Evolutionary conservation across 1,140 invertebrate genomes (phyloP), one percentile per base, ranked within the genome.

Genomic region (Plectus sambesii): DNA sequence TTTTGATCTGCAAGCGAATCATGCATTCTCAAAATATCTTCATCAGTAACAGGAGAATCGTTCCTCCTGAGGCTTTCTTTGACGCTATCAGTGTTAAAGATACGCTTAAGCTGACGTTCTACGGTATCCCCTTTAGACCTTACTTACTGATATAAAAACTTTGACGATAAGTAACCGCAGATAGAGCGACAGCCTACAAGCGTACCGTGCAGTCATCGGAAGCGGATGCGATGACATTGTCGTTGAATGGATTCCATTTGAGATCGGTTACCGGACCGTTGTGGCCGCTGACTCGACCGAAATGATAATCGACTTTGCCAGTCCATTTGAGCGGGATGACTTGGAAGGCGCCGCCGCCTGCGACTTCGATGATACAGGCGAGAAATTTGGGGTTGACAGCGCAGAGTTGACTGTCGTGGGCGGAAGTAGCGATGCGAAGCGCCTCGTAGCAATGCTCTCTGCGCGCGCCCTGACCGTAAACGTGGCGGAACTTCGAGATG

Each of bases 331-430:
- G 80, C 33, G 90, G 88, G 58, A 96, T 75, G 47, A 96, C 89
- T 63, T 96, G 84, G 74, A 98, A 98, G 50, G 90, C 87, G 52
- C 30, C 30, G 17, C 92, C 92, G 46, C 92, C 92, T 39, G 88
- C 90, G 35, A 86, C 88, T 73, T 98, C 92, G 39, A 92, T 89
- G 70, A 97, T 92, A 63, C 96, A 87, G 51, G 92, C 92, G 55
- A 97, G 74, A 74, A 93, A 97, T 74, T 97, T 98, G 23, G 90
- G 88, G 75, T 97, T 98, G 54, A 96, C 89, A 54, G 86, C 83
- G 78, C 89, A 96, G 72, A 94, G 96, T 49, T 85, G 90, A 39
- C 87, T 90, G 72, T 97, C 92, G 71, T 85, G 83, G 30, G 39
- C 8, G 12, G 39, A 40, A 71, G 93, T 93, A 22, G 88, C 92